Evolutionary conservation across 2,113 vertebrate species (phyloP).

Genomic region (Poeciliopsis prolifica): DNA sequence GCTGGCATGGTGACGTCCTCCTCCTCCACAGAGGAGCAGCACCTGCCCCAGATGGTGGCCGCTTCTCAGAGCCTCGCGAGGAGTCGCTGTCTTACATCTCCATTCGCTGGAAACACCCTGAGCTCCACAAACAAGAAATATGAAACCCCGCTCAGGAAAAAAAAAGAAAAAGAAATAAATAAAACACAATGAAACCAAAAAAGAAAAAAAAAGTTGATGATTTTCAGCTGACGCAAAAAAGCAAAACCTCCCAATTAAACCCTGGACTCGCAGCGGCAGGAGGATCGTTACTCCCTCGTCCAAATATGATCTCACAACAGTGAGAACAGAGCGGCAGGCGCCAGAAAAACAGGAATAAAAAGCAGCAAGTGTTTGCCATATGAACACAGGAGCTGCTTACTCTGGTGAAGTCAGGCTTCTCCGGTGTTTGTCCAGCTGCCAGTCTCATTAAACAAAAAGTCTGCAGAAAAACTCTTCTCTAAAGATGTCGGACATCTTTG

Average conservation of each 20-base stretch:
- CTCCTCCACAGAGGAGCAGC: slow-evolving; percentile 12
- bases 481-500: neutral
- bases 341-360: slow-evolving; percentile 60
- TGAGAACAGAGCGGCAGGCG: slow-evolving; percentile 21
- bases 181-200: too few relatives aligned
- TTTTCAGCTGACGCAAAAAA: slow-evolving; percentile 29
- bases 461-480: slow-evolving; percentile 35
- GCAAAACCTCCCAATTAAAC: slow-evolving; percentile 47
- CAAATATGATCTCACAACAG: slow-evolving; percentile 66
- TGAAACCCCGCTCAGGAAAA: slow-evolving; percentile 2
- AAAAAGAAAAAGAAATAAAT: neutral
- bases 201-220: slow-evolving; percentile 21
- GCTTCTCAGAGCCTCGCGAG: neutral
- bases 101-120: slow-evolving; percentile 26
- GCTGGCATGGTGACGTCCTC: neutral
- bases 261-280: slow-evolving; percentile 34
- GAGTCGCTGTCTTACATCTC: slow-evolving; percentile 55
- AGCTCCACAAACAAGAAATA: slow-evolving; percentile 22
- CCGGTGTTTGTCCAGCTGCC: slow-evolving; percentile 40
- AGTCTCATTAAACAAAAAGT: slow-evolving; percentile 46
- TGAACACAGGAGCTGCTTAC: slow-evolving; percentile 58
- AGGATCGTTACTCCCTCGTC: slow-evolving; percentile 48
- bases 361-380: slow-evolving; percentile 54
- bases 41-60: slow-evolving; percentile 42
- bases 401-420: slow-evolving; percentile 48